Percentiles rank a stretch among this genome's conserved stretches.
phyloP scores from a whole-genome alignment of 2,888 invertebrate species.

The Limnephilus lunatus region DNA sequence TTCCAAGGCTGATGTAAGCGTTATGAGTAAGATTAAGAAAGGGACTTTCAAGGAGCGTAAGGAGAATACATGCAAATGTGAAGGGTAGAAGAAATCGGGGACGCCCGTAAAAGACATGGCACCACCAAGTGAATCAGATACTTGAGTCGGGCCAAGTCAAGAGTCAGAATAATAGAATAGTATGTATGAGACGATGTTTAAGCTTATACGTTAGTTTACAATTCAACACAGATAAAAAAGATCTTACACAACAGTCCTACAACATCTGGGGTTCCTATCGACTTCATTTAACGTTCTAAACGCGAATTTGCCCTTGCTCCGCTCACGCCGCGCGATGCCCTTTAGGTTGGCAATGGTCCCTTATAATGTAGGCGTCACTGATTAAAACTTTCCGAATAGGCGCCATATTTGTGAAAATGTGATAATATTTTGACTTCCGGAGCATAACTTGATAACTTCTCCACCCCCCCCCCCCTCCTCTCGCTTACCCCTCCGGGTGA shows the following conservation, averaged over 20 bases:
- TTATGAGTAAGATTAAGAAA: too few relatives aligned
- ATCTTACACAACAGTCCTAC: neutral
- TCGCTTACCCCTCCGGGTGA: neutral
- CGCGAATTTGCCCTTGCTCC: neutral
- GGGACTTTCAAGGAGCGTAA: too few relatives aligned
- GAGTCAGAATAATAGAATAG: too few relatives aligned
- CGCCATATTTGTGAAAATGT: constrained; percentile 14
- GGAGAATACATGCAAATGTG: too few relatives aligned
- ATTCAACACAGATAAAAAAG: too few relatives aligned
- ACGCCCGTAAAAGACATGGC: too few relatives aligned
- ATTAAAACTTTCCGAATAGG: constrained; percentile 11
- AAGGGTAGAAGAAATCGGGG: too few relatives aligned
- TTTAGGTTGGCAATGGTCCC: neutral
- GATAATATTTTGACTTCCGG: constrained; percentile 5
- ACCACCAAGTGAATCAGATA: too few relatives aligned
- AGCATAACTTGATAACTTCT: constrained; percentile 5
- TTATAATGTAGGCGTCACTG: neutral
- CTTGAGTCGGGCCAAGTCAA: too few relatives aligned
- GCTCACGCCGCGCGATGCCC: neutral
- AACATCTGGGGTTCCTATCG: neutral
- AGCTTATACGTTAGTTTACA: too few relatives aligned
- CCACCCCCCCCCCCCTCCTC: neutral
- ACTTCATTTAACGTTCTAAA: neutral
- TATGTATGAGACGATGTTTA: too few relatives aligned
- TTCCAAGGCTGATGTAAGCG: too few relatives aligned